A percentile compares a stretch with the other conserved stretches of the same genome.
Conservation (phyloP, 2,888 invertebrate species). For the Metellina segmentata region DNA sequence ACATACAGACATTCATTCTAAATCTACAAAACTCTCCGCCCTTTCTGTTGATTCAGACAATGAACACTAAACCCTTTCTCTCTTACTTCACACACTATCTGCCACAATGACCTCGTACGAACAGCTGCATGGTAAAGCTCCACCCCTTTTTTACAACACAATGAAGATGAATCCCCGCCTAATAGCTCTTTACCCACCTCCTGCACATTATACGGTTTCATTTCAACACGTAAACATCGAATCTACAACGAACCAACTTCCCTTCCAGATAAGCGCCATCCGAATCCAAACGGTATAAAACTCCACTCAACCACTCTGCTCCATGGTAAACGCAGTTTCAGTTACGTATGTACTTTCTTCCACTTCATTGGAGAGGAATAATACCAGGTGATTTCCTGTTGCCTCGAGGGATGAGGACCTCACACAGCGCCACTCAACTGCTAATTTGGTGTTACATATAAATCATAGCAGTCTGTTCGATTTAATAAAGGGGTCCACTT, state of each 20-base stretch:
- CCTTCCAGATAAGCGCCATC: too few relatives aligned
- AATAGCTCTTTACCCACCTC: background rate
- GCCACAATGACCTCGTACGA: too few relatives aligned
- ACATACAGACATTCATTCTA: too few relatives aligned
- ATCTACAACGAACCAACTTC: too few relatives aligned
- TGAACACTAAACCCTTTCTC: background rate
- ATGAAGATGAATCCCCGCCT: background rate
- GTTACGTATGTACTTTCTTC: conserved; percentile 1
- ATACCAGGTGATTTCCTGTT: background rate
- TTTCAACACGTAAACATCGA: too few relatives aligned
- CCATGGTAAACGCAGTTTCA: conserved; percentile 45
- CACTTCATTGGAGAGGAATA: background rate
- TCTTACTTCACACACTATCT: background rate
- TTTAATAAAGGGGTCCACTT: conserved; percentile 64
- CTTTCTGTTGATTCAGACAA: background rate
- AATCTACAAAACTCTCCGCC: background rate
- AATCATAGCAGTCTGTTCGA: conserved; percentile 49
- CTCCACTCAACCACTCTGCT: background rate
- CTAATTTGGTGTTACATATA: conserved; percentile 67
- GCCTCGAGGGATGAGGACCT: conserved; percentile 43
- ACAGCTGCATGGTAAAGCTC: background rate
- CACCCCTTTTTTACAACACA: background rate
- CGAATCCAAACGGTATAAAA: too few relatives aligned
- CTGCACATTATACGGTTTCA: background rate
- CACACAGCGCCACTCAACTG: conserved; percentile 55